Evolutionary conservation across 2,113 vertebrate genomes (phyloP).

Genomic region (Synodontis membranacea): DNA sequence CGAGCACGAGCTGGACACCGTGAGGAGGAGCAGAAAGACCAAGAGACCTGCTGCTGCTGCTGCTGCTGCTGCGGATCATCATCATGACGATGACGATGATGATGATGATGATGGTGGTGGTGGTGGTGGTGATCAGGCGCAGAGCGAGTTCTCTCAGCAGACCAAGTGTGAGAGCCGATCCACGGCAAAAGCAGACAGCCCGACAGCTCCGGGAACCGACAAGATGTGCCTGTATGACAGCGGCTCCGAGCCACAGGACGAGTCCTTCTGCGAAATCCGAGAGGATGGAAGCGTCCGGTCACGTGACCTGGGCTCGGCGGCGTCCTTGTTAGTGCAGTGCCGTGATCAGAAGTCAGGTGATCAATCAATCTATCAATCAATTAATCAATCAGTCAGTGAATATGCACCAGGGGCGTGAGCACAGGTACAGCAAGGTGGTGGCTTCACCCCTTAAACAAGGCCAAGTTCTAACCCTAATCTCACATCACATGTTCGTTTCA

Average conservation of each 20-base stretch:
- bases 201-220: not conserved
- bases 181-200: not conserved
- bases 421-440: not conserved
- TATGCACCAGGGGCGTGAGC: not conserved
- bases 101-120: not conserved
- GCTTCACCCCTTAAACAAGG: too few relatives aligned
- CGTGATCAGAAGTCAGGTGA: conserved; percentile 24
- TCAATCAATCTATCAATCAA: not conserved
- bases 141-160: not conserved
- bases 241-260: not conserved
- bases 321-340: not conserved
- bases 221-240: not conserved
- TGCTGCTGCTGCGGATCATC: too few relatives aligned
- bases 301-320: conserved; percentile 21
- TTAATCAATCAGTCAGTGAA: not conserved
- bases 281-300: conserved; percentile 54
- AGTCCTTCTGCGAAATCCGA: conserved; percentile 55
- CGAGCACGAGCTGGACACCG: conserved; percentile 56
- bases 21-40: not conserved
- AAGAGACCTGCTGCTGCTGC: not conserved
- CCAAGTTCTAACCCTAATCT: not conserved
- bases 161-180: not conserved
- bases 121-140: not conserved
- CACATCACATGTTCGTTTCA: not conserved
- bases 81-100: too few relatives aligned